phyloP scores from a whole-genome alignment of 1,140 invertebrate species.

The Potamilus streckersoni region DNA sequence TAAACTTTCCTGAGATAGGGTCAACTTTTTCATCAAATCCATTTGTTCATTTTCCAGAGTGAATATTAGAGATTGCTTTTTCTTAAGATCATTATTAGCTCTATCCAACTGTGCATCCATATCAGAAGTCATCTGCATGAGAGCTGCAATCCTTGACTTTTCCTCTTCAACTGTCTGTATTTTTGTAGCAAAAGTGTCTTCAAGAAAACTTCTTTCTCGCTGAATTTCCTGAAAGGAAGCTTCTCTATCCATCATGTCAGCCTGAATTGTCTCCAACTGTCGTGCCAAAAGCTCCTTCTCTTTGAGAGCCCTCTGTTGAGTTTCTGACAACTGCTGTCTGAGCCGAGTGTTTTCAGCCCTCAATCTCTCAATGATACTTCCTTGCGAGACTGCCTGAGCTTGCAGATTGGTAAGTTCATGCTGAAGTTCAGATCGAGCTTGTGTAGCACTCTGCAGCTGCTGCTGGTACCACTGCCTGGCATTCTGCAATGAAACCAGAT shows the following conservation, averaged over 20 bases:
- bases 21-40: conserved; percentile 64
- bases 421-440: conserved; percentile 62
- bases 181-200: conserved; percentile 62
- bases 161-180: conserved; percentile 67
- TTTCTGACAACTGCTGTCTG: conserved; percentile 62
- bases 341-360: conserved; percentile 63
- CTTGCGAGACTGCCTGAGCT: conserved; percentile 53
- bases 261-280: conserved; percentile 69
- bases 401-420: conserved; percentile 66
- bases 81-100: conserved; percentile 60
- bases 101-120: conserved; percentile 64
- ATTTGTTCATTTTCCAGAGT: conserved; percentile 65
- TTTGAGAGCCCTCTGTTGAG: conserved; percentile 64
- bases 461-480: conserved; percentile 70
- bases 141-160: conserved; percentile 46
- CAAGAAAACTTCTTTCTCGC: conserved; percentile 61
- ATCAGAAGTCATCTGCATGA: conserved; percentile 60
- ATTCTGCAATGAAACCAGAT: conserved; percentile 64
- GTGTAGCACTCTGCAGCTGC: conserved; percentile 66
- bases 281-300: conserved; percentile 69
- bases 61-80: conserved; percentile 59
- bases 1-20: conserved; percentile 63
- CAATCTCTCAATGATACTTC: conserved; percentile 64
- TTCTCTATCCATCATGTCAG: conserved; percentile 70
- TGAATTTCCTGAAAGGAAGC: conserved; percentile 68